These are phyloP conservation scores for Callopanchax toddi DNA, from an alignment of 2,113 vertebrate species.

Conservation along the genomic window DNA sequence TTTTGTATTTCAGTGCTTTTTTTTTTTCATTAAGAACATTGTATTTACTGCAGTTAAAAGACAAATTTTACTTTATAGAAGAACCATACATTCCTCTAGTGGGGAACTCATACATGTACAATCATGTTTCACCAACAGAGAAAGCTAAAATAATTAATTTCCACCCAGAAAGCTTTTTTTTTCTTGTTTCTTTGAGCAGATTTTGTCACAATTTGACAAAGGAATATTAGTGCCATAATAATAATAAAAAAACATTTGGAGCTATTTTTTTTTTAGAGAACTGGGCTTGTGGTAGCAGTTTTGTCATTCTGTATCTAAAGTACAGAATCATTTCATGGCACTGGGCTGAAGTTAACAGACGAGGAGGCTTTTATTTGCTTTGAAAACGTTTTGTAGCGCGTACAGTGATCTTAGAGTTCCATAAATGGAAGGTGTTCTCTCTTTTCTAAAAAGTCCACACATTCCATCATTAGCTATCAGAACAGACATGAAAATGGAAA, in stretches of 20 bases:
- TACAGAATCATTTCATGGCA: slow-evolving; percentile 8
- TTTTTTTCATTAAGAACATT: slow-evolving; percentile 53
- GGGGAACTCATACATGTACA: slow-evolving; percentile 80
- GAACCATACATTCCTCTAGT: slow-evolving; percentile 89
- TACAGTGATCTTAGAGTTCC: background rate
- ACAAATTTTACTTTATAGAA: slow-evolving; percentile 44
- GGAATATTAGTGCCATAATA: slow-evolving; percentile 26
- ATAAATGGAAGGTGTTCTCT: background rate
- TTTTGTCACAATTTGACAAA: too few relatives aligned
- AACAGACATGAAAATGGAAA: slow-evolving; percentile 14
- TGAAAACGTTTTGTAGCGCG: background rate
- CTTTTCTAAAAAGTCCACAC: slow-evolving; percentile 68
- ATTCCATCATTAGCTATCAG: slow-evolving; percentile 79
- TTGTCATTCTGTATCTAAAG: background rate
- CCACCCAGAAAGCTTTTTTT: too few relatives aligned
- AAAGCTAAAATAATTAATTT: slow-evolving; percentile 54
- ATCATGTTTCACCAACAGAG: slow-evolving; percentile 77
- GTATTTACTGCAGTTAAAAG: slow-evolving; percentile 70
- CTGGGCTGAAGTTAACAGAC: slow-evolving; percentile 9
- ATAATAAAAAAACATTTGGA: slow-evolving; percentile 18
- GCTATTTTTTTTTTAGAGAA: background rate
- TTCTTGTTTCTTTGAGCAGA: too few relatives aligned
- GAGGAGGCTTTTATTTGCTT: slow-evolving; percentile 15
- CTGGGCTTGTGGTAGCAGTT: background rate
- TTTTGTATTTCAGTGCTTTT: slow-evolving; percentile 63